Evolutionary conservation across 2,113 vertebrate species (phyloP).

Genomic region (Tenebrosternarchus preto): DNA sequence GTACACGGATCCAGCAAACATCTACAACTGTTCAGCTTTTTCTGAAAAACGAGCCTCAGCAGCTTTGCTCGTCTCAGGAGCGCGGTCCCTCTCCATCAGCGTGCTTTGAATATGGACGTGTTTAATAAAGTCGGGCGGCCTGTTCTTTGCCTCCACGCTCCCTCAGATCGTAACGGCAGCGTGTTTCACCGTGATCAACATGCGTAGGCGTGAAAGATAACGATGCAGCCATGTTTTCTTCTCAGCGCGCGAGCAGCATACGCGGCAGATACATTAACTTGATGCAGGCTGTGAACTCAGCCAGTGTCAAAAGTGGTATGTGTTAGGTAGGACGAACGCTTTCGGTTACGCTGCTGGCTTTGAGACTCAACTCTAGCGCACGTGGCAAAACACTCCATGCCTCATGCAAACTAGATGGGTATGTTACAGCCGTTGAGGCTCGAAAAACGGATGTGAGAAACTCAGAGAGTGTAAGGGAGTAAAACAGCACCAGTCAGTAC

Average conservation of each 20-base stretch:
- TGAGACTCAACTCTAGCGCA: not conserved
- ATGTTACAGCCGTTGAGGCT: not conserved
- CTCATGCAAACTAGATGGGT: not conserved
- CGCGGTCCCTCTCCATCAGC: not conserved
- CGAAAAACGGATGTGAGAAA: not conserved
- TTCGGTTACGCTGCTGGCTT: not conserved
- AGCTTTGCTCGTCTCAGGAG: not conserved
- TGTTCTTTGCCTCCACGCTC: not conserved
- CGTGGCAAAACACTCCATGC: not conserved
- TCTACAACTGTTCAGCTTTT: not conserved
- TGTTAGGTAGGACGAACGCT: not conserved
- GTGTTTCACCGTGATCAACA: not conserved
- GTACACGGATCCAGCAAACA: too few relatives aligned
- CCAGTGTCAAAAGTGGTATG: not conserved
- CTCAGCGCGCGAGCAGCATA: conserved; percentile 1
- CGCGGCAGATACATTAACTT: not conserved
- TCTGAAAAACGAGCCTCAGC: too few relatives aligned
- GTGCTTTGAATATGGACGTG: not conserved
- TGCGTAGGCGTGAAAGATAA: not conserved
- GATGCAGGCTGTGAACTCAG: conserved; percentile 4
- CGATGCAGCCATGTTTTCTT: not conserved
- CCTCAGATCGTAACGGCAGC: not conserved
- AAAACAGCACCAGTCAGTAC: not conserved
- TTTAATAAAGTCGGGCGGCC: not conserved
- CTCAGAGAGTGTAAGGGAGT: not conserved